Evolutionary conservation across 1,140 invertebrate genomes (phyloP).

Genomic region (Lucilia sericata): DNA sequence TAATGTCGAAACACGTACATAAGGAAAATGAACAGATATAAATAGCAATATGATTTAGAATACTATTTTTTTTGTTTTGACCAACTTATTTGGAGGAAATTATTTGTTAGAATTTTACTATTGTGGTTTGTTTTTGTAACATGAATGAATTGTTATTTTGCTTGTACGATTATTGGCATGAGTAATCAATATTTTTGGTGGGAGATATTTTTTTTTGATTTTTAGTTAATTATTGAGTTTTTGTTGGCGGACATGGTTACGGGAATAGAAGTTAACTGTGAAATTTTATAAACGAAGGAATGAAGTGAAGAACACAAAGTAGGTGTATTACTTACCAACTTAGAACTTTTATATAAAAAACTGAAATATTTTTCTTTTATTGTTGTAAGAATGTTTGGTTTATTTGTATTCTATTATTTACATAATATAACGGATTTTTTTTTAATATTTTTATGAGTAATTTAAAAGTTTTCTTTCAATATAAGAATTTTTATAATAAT

Average conservation of each 20-base stretch:
- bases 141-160: not conserved
- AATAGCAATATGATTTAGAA: no score
- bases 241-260: slow-evolving; percentile 16
- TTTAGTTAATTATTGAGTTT: not conserved
- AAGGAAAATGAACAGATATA: no score
- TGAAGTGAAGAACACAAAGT: not conserved
- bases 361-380: no score
- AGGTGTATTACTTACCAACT: no score
- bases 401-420: no score
- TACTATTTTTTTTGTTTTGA: not conserved
- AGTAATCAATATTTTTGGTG: slow-evolving; percentile 37
- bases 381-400: no score
- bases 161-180: slow-evolving; percentile 32
- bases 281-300: slow-evolving; percentile 12
- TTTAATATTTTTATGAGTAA: no score
- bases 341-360: no score
- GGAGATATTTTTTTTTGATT: not conserved
- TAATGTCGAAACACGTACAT: no score
- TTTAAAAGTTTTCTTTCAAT: no score
- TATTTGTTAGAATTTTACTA: not conserved
- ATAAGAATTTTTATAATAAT: no score
- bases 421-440: no score
- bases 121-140: not conserved
- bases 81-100: not conserved
- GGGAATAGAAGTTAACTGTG: not conserved